phyloP scores from a whole-genome alignment of 1,140 invertebrate species.

The Diploscapter pachys region DNA sequence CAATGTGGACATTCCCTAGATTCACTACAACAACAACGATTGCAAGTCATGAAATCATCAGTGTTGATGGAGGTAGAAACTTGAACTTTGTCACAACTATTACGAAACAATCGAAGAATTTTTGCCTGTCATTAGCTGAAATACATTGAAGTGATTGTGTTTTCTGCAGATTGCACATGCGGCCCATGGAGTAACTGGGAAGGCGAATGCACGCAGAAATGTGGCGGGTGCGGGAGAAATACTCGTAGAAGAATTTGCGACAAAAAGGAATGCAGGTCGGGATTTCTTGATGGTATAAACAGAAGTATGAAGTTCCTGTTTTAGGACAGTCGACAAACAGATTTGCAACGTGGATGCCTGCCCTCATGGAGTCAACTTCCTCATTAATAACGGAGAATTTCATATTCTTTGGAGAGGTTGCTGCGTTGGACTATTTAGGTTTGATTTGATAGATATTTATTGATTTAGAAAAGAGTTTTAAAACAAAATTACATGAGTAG shows the following conservation, averaged over 20 bases:
- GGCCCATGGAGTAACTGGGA: conserved; percentile 48
- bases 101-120: too few species aligned
- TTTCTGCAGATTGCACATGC: conserved; percentile 44
- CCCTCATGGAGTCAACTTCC: conserved; percentile 52
- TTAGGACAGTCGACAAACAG: conserved; percentile 48
- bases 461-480: too few species aligned
- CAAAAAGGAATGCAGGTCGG: conserved; percentile 16
- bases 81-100: too few species aligned
- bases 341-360: conserved; percentile 51
- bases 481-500: too few species aligned
- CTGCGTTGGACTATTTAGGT: conserved; percentile 51
- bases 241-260: conserved; percentile 42
- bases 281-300: background rate
- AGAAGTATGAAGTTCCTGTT: background rate
- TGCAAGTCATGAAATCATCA: too few species aligned
- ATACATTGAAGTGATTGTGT: background rate
- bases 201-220: conserved; percentile 47
- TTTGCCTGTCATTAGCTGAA: background rate
- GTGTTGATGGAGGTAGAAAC: too few species aligned
- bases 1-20: too few species aligned
- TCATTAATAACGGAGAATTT: conserved; percentile 57
- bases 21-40: too few species aligned
- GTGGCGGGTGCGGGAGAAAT: conserved; percentile 53
- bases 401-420: conserved; percentile 57
- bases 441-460: background rate